These are phyloP conservation scores for Corythaixoides concolor DNA, from an alignment of 2,113 vertebrate species.

Conservation along the genomic window DNA sequence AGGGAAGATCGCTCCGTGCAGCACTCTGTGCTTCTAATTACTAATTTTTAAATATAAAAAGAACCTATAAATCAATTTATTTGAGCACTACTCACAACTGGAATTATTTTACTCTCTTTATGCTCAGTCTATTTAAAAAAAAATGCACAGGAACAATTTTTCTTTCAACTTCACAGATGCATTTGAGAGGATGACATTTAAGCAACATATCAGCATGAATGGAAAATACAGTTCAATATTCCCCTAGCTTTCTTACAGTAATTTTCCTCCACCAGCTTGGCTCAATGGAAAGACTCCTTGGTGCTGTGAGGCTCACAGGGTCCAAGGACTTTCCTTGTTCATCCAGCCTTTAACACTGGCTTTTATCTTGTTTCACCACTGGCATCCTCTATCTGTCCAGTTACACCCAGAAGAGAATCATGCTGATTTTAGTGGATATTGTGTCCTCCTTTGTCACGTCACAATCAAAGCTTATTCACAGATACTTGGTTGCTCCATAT, in stretches of 20 bases:
- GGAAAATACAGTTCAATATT: background rate
- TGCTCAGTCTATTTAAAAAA: background rate
- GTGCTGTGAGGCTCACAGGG: background rate
- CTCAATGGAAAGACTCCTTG: background rate
- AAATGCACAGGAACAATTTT: background rate
- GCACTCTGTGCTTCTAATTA: background rate
- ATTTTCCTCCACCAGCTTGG: background rate
- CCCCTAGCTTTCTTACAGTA: background rate
- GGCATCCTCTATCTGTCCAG: background rate
- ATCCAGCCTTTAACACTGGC: background rate
- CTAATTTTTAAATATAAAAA: background rate
- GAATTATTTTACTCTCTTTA: background rate
- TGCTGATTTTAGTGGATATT: background rate
- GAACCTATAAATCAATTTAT: background rate
- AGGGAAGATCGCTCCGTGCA: background rate
- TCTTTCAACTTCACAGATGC: background rate
- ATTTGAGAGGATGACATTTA: background rate
- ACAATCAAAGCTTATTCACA: background rate
- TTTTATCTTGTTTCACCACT: background rate
- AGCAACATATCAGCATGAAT: background rate
- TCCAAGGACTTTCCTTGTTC: background rate
- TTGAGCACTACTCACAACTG: background rate
- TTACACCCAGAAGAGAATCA: background rate
- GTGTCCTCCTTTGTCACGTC: background rate
- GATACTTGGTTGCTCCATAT: background rate